These are phyloP conservation scores for Cephus spinipes DNA, from an alignment of 2,888 invertebrate species.

Conservation along the genomic window DNA sequence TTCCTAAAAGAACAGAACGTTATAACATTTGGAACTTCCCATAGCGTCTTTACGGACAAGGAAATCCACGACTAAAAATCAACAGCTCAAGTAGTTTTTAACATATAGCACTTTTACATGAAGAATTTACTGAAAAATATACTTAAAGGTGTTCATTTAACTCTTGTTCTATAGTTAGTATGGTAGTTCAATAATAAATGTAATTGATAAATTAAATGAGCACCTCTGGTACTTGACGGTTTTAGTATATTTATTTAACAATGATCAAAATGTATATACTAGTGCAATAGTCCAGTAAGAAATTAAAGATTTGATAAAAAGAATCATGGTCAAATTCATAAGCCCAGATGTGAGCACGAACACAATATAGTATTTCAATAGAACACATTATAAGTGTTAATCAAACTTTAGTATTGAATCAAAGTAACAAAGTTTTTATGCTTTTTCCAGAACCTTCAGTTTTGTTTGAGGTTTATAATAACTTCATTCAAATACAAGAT, in stretches of 20 bases:
- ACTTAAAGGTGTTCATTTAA: background rate
- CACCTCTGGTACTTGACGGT: background rate
- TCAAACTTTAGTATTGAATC: background rate
- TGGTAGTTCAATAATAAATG: background rate
- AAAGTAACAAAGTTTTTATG: background rate
- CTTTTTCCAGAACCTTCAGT: background rate
- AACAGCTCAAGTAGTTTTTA: background rate
- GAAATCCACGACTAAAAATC: background rate
- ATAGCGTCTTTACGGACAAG: background rate
- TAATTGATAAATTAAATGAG: background rate
- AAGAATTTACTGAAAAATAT: background rate
- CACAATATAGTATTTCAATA: background rate
- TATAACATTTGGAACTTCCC: background rate
- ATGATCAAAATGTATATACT: background rate
- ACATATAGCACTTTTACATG: background rate
- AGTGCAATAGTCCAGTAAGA: background rate
- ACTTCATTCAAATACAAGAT: background rate
- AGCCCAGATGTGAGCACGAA: background rate
- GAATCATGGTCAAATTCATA: background rate
- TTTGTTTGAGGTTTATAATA: background rate
- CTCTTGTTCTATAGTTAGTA: background rate
- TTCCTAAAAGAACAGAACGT: background rate
- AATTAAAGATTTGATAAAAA: background rate
- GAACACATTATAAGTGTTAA: background rate
- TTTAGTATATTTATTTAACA: background rate